Conservation (phyloP, 2,113 vertebrate species). For the Paramormyrops kingsleyae region DNA sequence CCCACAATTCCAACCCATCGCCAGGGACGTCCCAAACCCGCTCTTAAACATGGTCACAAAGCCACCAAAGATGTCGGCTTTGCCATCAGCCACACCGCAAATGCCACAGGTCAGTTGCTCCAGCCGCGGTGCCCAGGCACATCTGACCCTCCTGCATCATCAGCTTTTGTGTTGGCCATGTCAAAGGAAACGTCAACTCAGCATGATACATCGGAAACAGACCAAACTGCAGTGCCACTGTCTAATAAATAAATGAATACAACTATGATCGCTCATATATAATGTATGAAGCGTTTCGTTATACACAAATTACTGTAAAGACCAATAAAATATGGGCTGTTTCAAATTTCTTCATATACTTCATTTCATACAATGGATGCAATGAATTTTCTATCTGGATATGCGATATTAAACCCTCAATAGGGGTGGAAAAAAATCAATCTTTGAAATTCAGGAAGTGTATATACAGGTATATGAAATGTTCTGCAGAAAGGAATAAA, state of each 20-base stretch:
- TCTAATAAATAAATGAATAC: background rate
- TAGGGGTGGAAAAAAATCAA: background rate
- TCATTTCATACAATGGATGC: background rate
- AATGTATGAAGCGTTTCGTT: background rate
- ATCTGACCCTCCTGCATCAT: background rate
- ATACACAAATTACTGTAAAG: background rate
- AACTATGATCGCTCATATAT: background rate
- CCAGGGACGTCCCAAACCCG: background rate
- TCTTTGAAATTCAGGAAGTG: background rate
- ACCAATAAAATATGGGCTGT: background rate
- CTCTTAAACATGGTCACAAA: constrained; percentile 6
- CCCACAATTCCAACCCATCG: background rate
- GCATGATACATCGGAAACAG: background rate
- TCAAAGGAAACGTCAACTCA: background rate
- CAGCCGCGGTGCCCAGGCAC: background rate
- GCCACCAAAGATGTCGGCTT: constrained; percentile 12
- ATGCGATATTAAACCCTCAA: background rate
- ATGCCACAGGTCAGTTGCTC: background rate
- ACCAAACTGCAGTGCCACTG: background rate
- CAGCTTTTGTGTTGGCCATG: background rate
- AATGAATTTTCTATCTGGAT: background rate
- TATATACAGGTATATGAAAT: background rate
- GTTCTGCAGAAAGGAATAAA: background rate
- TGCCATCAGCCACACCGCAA: background rate
- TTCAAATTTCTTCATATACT: constrained; percentile 6